phyloP scores from a whole-genome alignment of 2,113 vertebrate genomes.

The Otolemur garnettii region DNA sequence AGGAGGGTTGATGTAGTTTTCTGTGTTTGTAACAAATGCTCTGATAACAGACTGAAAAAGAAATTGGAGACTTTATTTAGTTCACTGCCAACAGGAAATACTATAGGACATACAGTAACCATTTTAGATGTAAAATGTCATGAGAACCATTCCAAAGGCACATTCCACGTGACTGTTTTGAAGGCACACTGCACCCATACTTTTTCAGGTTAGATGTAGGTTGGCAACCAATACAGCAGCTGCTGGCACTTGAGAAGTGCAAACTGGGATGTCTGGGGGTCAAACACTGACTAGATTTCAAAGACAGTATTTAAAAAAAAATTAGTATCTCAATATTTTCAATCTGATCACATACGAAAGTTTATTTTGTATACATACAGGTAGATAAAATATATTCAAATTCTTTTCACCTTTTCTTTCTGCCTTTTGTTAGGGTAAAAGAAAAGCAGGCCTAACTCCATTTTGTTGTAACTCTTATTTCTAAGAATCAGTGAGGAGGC shows the following conservation, averaged over 20 bases:
- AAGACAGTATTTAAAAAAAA: neutral
- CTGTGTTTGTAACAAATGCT: neutral
- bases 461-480: no score
- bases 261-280: neutral
- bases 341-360: neutral
- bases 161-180: neutral
- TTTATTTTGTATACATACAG: neutral
- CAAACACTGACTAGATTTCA: neutral
- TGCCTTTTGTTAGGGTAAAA: neutral
- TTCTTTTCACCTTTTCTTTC: neutral
- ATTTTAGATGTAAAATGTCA: constrained; percentile 41
- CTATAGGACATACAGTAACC: neutral
- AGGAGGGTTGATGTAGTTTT: neutral
- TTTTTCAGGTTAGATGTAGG: neutral
- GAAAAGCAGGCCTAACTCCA: no score
- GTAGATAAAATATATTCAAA: constrained; percentile 36
- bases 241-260: neutral
- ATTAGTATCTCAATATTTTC: neutral
- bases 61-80: constrained; percentile 50
- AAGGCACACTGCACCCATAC: neutral
- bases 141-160: neutral
- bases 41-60: constrained; percentile 43
- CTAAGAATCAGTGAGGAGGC: no score
- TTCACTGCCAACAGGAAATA: constrained; percentile 42
- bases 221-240: neutral